These are phyloP conservation scores for Drosophila kanapiae DNA, from an alignment of 1,140 invertebrate genomes.

Conservation along the genomic window DNA sequence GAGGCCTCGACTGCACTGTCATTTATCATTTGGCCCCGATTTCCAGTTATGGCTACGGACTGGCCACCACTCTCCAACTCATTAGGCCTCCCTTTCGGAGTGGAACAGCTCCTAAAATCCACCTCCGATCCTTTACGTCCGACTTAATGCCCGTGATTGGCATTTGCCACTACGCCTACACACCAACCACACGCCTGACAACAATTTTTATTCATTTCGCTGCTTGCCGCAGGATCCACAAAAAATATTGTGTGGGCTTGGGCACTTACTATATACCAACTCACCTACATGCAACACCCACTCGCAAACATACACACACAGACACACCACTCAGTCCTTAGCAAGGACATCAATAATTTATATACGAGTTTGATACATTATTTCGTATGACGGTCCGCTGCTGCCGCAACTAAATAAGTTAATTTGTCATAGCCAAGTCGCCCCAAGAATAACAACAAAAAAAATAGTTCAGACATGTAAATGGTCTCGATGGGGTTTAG, in stretches of 20 bases:
- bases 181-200: conserved; percentile 20
- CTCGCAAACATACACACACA: conserved; percentile 3
- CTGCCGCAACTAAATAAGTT: conserved; percentile 58
- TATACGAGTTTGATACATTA: conserved; percentile 72
- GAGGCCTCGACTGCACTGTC: conserved; percentile 50
- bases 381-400: conserved; percentile 58
- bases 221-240: conserved; percentile 7
- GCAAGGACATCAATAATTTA: conserved; percentile 61
- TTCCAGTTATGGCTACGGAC: conserved; percentile 25
- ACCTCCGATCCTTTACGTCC: conserved; percentile 19
- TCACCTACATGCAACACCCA: conserved; percentile 18
- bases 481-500: conserved; percentile 50
- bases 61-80: conserved; percentile 4
- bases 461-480: conserved; percentile 50
- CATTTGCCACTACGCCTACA: conserved; percentile 50
- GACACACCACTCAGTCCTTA: not conserved
- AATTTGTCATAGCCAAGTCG: conserved; percentile 52
- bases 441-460: not conserved
- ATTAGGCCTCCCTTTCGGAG: not conserved
- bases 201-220: conserved; percentile 33
- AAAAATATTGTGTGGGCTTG: conserved; percentile 44
- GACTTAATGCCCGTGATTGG: conserved; percentile 47
- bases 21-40: conserved; percentile 73
- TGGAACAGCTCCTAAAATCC: conserved; percentile 3
- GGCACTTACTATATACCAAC: conserved; percentile 15